phyloP scores from a whole-genome alignment of 2,113 vertebrate species.

The Amazona vittata region DNA sequence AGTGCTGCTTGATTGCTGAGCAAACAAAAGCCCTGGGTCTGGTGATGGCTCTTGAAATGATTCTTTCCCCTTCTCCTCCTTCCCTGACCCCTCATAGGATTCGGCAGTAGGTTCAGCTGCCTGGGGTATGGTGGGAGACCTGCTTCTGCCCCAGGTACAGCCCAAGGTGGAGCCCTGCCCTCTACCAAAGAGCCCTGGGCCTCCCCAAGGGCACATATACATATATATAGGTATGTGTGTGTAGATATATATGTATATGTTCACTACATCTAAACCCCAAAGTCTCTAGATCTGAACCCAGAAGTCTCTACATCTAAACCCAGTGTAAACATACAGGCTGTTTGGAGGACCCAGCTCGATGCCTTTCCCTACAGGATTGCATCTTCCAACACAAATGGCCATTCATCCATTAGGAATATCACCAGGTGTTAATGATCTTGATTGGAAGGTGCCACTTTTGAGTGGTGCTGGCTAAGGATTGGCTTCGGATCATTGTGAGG shows the following conservation, averaged over 20 bases:
- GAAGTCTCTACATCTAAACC: neutral
- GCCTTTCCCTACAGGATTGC: neutral
- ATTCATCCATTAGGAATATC: neutral
- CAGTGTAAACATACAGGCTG: neutral
- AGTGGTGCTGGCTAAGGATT: neutral
- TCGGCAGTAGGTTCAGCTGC: fast-evolving
- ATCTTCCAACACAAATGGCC: neutral
- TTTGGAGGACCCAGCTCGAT: fast-evolving
- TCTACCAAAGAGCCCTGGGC: neutral
- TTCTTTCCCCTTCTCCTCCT: neutral
- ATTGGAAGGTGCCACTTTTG: neutral
- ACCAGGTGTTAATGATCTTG: neutral
- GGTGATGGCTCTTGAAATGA: neutral
- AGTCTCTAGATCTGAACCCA: neutral
- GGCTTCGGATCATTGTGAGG: neutral
- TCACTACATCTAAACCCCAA: neutral
- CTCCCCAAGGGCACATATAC: fast-evolving
- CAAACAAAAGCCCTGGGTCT: neutral
- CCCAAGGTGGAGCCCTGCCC: neutral
- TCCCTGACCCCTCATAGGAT: neutral
- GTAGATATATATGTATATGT: fast-evolving
- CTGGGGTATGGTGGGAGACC: fast-evolving
- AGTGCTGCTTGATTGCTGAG: neutral
- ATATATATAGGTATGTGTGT: fast-evolving
- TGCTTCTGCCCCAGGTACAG: neutral